These are phyloP conservation scores for Tigriopus californicus DNA, from an alignment of 2,888 invertebrate genomes.

Conservation along the genomic window DNA sequence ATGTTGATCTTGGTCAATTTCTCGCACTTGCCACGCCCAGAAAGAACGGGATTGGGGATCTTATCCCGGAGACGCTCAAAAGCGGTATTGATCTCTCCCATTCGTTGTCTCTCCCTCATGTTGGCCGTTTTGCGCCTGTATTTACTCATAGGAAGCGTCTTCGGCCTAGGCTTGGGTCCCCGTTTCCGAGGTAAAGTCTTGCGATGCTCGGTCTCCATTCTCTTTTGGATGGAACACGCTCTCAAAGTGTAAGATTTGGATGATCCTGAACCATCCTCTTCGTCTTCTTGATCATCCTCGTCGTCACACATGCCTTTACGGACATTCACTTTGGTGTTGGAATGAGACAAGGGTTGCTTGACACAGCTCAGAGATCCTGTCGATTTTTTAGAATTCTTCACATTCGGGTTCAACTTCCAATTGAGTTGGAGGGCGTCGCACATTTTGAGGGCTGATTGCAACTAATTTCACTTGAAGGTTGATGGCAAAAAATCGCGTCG, in stretches of 20 bases:
- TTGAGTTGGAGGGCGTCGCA: conserved; percentile 8
- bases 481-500: too few species aligned
- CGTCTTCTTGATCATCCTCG: too few species aligned
- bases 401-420: neutral
- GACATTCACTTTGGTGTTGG: too few species aligned
- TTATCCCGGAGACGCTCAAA: conserved; percentile 60
- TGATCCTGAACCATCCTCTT: too few species aligned
- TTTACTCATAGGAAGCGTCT: conserved; percentile 52
- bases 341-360: too few species aligned
- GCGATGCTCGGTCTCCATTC: conserved; percentile 30
- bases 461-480: too few species aligned
- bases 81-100: conserved; percentile 74
- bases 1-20: conserved; percentile 79
- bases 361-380: too few species aligned
- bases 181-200: conserved; percentile 23
- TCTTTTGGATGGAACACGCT: conserved; percentile 41
- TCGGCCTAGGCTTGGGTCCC: conserved; percentile 31
- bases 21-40: conserved; percentile 35
- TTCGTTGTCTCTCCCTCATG: conserved; percentile 62
- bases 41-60: conserved; percentile 37
- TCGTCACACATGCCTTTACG: too few species aligned
- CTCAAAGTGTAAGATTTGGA: conserved; percentile 38
- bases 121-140: conserved; percentile 77
- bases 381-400: too few species aligned
- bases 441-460: neutral